These are phyloP conservation scores for Argopecten irradians DNA, from an alignment of 1,140 invertebrate genomes.

Conservation along the genomic window DNA sequence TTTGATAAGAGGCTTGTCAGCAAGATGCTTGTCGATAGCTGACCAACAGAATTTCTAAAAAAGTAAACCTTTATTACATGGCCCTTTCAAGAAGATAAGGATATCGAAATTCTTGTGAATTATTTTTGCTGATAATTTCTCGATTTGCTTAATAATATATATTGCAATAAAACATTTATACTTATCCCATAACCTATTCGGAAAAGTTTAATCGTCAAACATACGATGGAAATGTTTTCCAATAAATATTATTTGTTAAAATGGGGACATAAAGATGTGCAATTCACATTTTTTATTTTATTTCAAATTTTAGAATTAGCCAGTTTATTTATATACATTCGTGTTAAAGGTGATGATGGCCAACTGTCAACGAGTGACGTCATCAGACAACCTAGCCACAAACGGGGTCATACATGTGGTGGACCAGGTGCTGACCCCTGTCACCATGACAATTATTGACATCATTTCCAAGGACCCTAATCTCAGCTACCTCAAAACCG, in stretches of 20 bases:
- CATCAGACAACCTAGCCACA: constrained; percentile 80
- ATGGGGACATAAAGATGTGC: not conserved
- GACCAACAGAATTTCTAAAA: too few species aligned
- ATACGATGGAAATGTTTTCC: too few species aligned
- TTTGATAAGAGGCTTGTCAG: not conserved
- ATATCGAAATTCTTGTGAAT: too few species aligned
- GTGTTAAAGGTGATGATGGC: constrained; percentile 78
- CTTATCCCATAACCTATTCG: too few species aligned
- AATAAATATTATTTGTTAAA: not conserved
- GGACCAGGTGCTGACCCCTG: constrained; percentile 78
- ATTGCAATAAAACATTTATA: too few species aligned
- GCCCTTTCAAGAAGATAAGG: too few species aligned
- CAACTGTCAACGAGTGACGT: constrained; percentile 82
- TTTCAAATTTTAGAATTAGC: not conserved
- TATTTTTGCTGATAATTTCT: too few species aligned
- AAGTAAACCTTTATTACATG: too few species aligned
- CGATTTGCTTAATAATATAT: too few species aligned
- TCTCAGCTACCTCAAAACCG: constrained; percentile 78
- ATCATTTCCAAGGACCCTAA: constrained; percentile 77
- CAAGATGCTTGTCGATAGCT: not conserved
- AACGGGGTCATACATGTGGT: constrained; percentile 81
- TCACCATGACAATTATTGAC: constrained; percentile 77
- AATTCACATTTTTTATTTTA: not conserved
- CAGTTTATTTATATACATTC: not conserved
- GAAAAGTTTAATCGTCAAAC: too few species aligned